Evolutionary conservation across 2,797 vertebrate genomes (phyloP).

Genomic region (Thamnophis elegans): DNA sequence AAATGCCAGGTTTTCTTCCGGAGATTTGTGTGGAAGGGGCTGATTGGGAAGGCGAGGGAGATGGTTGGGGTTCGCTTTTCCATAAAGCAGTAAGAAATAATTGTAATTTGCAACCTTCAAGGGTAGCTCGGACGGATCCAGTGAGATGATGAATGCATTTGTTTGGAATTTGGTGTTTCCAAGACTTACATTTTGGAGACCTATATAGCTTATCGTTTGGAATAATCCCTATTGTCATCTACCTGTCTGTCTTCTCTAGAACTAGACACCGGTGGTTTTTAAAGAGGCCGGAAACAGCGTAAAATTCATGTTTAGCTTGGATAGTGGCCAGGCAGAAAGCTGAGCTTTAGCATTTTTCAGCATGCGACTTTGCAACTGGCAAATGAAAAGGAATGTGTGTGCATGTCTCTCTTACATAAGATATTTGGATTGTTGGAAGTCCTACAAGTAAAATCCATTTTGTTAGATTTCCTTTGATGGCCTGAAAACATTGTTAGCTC

Average conservation of each 20-base stretch:
- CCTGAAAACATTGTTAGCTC: not conserved
- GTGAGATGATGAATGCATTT: conserved; percentile 44
- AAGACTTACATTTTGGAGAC: conserved; percentile 50
- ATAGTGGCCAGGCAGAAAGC: conserved; percentile 30
- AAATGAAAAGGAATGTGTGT: conserved; percentile 37
- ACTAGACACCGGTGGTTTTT: conserved; percentile 33
- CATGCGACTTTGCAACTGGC: conserved; percentile 47
- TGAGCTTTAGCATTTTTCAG: conserved; percentile 41
- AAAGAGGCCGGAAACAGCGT: conserved; percentile 46
- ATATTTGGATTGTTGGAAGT: conserved; percentile 39
- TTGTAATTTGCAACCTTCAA: conserved; percentile 62
- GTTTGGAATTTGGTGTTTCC: conserved; percentile 61
- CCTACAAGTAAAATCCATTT: conserved; percentile 44
- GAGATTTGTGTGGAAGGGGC: conserved; percentile 47
- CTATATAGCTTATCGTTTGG: conserved; percentile 41
- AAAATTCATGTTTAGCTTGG: conserved; percentile 45
- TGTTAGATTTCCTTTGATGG: conserved; percentile 39
- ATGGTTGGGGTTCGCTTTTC: conserved; percentile 11
- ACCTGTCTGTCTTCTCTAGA: conserved; percentile 47
- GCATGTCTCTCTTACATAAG: conserved; percentile 12
- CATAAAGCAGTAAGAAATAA: conserved; percentile 6
- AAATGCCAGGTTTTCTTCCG: conserved; percentile 59
- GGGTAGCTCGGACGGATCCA: conserved; percentile 61
- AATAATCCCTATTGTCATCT: conserved; percentile 54
- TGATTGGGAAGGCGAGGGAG: not conserved